Conservation (phyloP, 2,888 invertebrate species). For the Xestobium rufovillosum region DNA sequence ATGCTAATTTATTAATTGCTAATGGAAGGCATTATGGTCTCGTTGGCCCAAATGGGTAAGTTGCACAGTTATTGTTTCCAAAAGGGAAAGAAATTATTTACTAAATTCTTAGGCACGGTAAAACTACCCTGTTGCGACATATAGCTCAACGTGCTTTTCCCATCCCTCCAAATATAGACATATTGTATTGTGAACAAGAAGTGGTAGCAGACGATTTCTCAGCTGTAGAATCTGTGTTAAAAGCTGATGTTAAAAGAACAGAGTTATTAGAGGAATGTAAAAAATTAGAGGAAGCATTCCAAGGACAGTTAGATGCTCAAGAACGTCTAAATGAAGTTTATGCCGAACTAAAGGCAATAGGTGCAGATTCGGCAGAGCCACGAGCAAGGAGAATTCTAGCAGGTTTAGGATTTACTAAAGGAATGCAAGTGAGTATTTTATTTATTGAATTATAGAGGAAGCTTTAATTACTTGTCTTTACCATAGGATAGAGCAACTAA, state of each 20-base stretch:
- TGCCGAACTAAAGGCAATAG: conserved; percentile 90
- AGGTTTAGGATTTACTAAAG: conserved; percentile 88
- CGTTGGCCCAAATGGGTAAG: conserved; percentile 94
- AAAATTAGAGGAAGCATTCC: conserved; percentile 66
- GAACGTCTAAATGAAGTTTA: conserved; percentile 85
- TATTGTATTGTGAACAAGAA: conserved; percentile 96
- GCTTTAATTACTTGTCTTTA: conserved; percentile 3
- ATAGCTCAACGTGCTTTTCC: conserved; percentile 84
- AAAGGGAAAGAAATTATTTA: conserved; percentile 7
- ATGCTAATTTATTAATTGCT: conserved; percentile 89
- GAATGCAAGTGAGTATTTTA: conserved; percentile 64
- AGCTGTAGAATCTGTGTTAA: conserved; percentile 88
- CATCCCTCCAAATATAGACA: conserved; percentile 93
- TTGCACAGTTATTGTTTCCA: conserved; percentile 6
- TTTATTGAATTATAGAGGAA: not conserved
- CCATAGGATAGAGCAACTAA: conserved; percentile 69
- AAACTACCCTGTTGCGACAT: conserved; percentile 93
- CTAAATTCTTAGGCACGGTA: conserved; percentile 70
- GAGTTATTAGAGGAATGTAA: conserved; percentile 76
- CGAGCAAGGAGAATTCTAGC: conserved; percentile 92
- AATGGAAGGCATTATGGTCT: conserved; percentile 92
- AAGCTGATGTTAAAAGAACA: conserved; percentile 85
- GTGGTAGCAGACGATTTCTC: conserved; percentile 90
- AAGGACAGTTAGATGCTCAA: conserved; percentile 68
- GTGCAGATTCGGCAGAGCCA: conserved; percentile 97